Conservation (phyloP, 92 coral and sea anemone genomes). For the Paragorgia papillata region DNA sequence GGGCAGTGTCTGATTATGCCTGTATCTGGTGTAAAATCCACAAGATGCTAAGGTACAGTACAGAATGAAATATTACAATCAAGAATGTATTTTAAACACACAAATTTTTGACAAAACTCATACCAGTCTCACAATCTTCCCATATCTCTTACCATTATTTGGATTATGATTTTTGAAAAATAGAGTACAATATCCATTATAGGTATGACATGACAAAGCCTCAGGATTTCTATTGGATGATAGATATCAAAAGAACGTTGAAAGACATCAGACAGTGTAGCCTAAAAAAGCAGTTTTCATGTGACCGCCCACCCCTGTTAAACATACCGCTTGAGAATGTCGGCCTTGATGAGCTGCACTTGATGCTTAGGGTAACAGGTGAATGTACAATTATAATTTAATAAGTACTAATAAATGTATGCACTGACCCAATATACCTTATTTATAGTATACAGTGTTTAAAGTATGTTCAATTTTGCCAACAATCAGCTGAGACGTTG, state of each 20-base stretch:
- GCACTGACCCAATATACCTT: too few species aligned
- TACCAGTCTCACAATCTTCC: too few species aligned
- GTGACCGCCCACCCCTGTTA: conserved; percentile 51
- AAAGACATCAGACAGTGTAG: conserved; percentile 43
- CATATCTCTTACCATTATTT: too few species aligned
- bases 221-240: conserved; percentile 45
- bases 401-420: too few species aligned
- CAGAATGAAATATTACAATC: background rate
- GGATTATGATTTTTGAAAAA: background rate
- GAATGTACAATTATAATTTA: background rate
- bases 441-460: too few species aligned
- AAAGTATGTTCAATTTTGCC: background rate
- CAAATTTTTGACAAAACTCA: too few species aligned
- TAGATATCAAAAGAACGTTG: conserved; percentile 31
- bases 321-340: conserved; percentile 60
- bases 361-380: conserved; percentile 51
- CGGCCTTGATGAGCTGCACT: conserved; percentile 59
- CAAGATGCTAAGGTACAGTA: conserved; percentile 7
- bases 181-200: too few species aligned
- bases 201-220: conserved; percentile 63
- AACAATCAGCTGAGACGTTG: too few species aligned
- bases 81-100: background rate
- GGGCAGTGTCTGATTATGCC: conserved; percentile 36
- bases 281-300: conserved; percentile 31
- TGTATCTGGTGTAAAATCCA: too few species aligned